These are phyloP conservation scores for Meloidogyne floridensis DNA, from an alignment of 1,140 invertebrate species.

Conservation along the genomic window DNA sequence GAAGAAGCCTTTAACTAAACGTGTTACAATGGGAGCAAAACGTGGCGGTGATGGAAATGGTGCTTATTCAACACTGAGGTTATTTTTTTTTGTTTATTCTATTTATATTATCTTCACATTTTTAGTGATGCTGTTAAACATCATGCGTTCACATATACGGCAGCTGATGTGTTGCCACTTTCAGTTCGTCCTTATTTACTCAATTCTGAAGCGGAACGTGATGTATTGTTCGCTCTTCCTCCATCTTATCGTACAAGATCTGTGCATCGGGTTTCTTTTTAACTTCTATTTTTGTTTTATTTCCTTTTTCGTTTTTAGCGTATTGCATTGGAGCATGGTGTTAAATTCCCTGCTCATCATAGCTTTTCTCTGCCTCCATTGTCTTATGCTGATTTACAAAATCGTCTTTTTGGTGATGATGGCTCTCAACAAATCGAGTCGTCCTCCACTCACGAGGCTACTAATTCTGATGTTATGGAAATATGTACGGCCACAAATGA, in stretches of 20 bases:
- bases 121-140: constrained; percentile 77
- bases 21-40: too few species aligned
- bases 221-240: constrained; percentile 84
- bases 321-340: constrained; percentile 47
- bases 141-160: constrained; percentile 84
- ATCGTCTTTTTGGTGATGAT: too few species aligned
- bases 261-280: constrained; percentile 38
- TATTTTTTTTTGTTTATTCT: not conserved
- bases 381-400: too few species aligned
- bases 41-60: too few species aligned
- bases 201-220: constrained; percentile 82
- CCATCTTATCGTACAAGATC: constrained; percentile 49
- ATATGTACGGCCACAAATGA: too few species aligned
- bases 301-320: constrained; percentile 29
- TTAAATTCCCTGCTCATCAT: constrained; percentile 48
- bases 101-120: constrained; percentile 67
- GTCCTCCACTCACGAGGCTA: too few species aligned
- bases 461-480: too few species aligned
- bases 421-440: too few species aligned
- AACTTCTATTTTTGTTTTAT: constrained; percentile 21
- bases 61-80: constrained; percentile 73
- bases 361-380: constrained; percentile 26
- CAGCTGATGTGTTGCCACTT: constrained; percentile 86
- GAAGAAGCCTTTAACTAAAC: too few species aligned
- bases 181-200: constrained; percentile 94